Evolutionary conservation across 1,140 invertebrate genomes (phyloP), one percentile per base, ranked within the genome.

Genomic region (Nymphalis io): DNA sequence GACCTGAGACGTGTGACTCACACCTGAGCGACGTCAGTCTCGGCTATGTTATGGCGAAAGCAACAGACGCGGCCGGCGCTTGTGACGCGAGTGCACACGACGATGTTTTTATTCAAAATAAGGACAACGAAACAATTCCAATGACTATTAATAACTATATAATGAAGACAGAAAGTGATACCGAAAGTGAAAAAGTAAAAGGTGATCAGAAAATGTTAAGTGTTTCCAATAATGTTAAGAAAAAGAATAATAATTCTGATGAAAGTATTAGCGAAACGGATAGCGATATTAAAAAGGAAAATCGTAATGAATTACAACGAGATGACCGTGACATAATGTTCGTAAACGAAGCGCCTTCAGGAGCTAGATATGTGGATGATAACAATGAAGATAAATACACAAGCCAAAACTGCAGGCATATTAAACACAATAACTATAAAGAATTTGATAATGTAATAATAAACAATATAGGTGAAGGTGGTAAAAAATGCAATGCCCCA

Each of bases 21-120:
- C 15, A n/a, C 46, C 46, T 58, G 48, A 53, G 33, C 39, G 62
- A 16, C 59, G 57, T 11, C 70, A 75, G 70, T 75, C 59, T 42
- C 67, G 23, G 57, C 1, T 15, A 61, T 55, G 73, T 53, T 61
- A 75, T 72, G 73, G 58, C 60, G 61, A 61, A 44, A 51, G 65
- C 58, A n/a, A 62, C 60, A 33, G 21, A 16, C 33, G 64, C 40
- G 39, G 40, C 40, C 55, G 4, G 11, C 18, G 39, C 42, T 12
- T 12, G 12, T 3, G 3, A 5, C 20, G 10, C 60, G 39, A 12
- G 33, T 13, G 55, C n/a, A n/a, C 13, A 0, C 21, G 11, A 38
- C 23, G 33, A 58, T 38, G 55, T 33, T n/a, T 16, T 6, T n/a
- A 33, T 1, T 33, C 1, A 58, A 27, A 58, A 58, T 58, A 58